Evolutionary conservation across 2,113 vertebrate species (phyloP).

Genomic region (rabbit (Oryctolagus cuniculus)): DNA sequence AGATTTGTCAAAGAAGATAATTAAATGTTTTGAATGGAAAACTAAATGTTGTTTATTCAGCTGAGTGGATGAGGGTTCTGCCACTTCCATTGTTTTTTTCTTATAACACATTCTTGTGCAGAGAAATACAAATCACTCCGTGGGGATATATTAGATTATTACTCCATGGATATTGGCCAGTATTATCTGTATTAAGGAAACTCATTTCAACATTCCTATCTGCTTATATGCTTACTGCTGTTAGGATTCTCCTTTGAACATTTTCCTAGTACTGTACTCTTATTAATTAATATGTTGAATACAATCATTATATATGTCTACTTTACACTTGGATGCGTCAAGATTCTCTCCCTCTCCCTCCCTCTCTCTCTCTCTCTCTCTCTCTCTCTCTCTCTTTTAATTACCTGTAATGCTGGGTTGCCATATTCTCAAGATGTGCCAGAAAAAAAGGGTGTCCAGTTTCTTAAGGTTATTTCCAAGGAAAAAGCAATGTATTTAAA

Average conservation of each 20-base stretch:
- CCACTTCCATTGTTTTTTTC: background rate
- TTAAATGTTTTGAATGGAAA: background rate
- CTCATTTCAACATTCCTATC: background rate
- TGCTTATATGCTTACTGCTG: background rate
- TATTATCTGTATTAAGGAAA: conserved; percentile 28
- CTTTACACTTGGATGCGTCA: background rate
- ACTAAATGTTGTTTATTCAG: background rate
- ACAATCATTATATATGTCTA: background rate
- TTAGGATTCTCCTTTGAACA: conserved; percentile 15
- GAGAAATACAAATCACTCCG: background rate
- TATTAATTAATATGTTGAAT: conserved; percentile 16
- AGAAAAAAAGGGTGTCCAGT: background rate
- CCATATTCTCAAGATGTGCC: background rate
- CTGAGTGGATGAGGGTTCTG: background rate
- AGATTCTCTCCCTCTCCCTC: background rate
- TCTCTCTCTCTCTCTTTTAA: background rate
- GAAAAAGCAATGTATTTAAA: background rate
- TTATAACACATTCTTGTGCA: background rate
- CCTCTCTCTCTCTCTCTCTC: too few species aligned
- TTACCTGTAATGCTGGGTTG: background rate
- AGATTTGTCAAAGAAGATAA: background rate
- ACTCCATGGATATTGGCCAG: background rate
- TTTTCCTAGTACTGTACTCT: background rate
- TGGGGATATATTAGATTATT: background rate
- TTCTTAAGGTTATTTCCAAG: conserved; percentile 11